Percentiles rank a stretch among this genome's conserved stretches.
Conservation (phyloP, 2,113 vertebrate species). For the Anhinga anhinga region DNA sequence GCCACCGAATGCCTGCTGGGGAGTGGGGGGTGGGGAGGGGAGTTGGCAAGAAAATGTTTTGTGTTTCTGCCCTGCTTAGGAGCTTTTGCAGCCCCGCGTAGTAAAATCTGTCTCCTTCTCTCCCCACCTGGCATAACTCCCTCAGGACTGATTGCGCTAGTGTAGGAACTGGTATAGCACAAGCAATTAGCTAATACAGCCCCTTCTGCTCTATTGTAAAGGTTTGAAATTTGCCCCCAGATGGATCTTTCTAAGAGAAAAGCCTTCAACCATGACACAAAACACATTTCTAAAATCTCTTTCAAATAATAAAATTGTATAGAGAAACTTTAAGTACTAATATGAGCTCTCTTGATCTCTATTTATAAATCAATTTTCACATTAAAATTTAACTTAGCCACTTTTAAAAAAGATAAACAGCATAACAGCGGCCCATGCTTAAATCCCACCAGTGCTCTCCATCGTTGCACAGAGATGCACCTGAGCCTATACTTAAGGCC, state of each 20-base stretch:
- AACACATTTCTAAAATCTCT: background rate
- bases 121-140: constrained; percentile 56
- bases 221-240: background rate
- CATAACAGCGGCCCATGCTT: background rate
- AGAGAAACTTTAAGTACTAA: background rate
- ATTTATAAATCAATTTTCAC: background rate
- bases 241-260: background rate
- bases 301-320: background rate
- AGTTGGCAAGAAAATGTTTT: constrained; percentile 28
- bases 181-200: constrained; percentile 25
- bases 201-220: constrained; percentile 12
- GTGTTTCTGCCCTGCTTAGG: constrained; percentile 29
- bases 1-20: background rate
- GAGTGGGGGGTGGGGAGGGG: background rate
- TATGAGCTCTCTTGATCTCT: background rate
- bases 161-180: background rate
- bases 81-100: background rate
- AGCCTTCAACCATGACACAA: background rate
- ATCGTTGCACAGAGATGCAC: background rate
- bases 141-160: constrained; percentile 27
- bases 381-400: background rate
- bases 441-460: background rate
- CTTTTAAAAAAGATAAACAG: background rate
- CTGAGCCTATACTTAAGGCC: background rate
- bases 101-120: constrained; percentile 44